These are phyloP conservation scores for Mareca penelope DNA, from an alignment of 2,797 vertebrate genomes.

Conservation along the genomic window DNA sequence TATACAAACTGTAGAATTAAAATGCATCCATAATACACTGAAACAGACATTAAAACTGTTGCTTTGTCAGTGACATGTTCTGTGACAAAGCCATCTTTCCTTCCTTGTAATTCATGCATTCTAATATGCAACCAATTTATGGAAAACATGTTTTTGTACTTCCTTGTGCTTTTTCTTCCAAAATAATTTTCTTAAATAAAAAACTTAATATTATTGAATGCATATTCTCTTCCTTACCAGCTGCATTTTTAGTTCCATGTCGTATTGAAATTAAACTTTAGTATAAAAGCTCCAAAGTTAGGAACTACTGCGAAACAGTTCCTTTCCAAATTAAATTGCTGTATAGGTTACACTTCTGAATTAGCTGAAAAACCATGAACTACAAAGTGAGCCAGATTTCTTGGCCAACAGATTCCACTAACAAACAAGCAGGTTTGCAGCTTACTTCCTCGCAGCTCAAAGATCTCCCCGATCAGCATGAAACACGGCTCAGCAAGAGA, in stretches of 20 bases:
- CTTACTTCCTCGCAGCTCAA: constrained; percentile 98
- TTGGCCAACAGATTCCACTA: neutral
- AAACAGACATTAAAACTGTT: neutral
- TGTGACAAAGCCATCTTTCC: neutral
- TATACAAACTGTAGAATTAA: neutral
- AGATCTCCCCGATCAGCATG: constrained; percentile 98
- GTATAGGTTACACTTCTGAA: neutral
- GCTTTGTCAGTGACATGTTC: neutral
- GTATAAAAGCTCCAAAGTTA: neutral
- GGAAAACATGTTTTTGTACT: neutral
- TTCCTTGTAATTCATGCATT: neutral
- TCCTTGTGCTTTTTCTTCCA: neutral
- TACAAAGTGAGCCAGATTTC: neutral
- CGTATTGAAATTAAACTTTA: neutral
- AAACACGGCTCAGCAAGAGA: constrained; percentile 96
- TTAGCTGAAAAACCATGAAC: neutral
- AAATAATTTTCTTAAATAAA: neutral
- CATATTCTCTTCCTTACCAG: neutral
- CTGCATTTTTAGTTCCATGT: neutral
- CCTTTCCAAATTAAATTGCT: neutral
- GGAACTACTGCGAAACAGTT: neutral
- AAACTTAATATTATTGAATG: neutral
- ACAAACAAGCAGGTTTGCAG: neutral
- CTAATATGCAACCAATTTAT: neutral
- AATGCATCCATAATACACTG: neutral